Base-by-base conservation (phyloP, 1,140 invertebrate genomes). In the Mactra quadrangularis region DNA sequence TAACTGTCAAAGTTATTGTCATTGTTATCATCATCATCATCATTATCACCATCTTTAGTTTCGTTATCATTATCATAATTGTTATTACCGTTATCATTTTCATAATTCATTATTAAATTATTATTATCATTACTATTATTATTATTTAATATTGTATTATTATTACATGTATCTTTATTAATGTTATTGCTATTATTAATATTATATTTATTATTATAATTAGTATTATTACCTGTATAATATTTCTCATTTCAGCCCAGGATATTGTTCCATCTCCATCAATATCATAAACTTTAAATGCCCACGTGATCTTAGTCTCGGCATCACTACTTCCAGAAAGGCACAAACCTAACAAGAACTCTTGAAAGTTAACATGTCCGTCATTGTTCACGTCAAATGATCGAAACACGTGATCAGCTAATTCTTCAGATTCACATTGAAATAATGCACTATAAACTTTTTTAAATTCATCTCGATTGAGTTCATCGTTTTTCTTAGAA, bases 221-320 rank as follows among this genome's bases (percentile, higher is more conserved):
- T n/a, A n/a, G n/a, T n/a, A n/a, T n/a, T n/a, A n/a, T 41, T 82
- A 59, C 89, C 82, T 78, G 53, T 27, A 90, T 62, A 17, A 90
- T 90, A 52, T 90, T 76, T 19, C 55, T 70, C 75, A 89, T 85
- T 50, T 90, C 89, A 3, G 74, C 94, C 90, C 96, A 96, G 27
- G 96, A 96, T 82, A 97, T 96, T 70, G 95, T 93, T 9, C 97
- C 97, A 88, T 97, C 96, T 0, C 96, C 95, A 89, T 97, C 96
- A 9, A 97, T 94, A 91, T 98, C 97, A 92, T 98, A 98, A 7
- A 98, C 94, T 3, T 95, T 96, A 89, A 98, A 98, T 11, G 97
- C 96, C 97, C 97, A 98, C 78, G 96, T 95, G 15, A 98, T 93
- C 90, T 98, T 98, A 90, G 98, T 97, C 87, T 98, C 96, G 0